Evolutionary conservation across 2,113 vertebrate genomes (phyloP).

Genomic region (Siniperca knerii): DNA sequence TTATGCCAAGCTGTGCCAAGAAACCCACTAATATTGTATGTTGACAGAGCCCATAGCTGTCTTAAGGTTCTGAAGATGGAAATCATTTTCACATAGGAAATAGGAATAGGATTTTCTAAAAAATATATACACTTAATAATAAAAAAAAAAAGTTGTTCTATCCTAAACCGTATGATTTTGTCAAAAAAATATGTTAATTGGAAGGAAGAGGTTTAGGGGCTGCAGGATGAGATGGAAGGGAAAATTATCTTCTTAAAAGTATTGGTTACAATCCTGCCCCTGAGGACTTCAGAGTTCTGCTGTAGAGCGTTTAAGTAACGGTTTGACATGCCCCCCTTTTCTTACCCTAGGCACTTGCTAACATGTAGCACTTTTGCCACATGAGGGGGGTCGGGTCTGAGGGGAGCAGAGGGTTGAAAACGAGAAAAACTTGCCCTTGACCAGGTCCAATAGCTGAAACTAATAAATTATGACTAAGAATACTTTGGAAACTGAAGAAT

Average conservation of each 20-base stretch:
- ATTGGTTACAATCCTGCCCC: not conserved
- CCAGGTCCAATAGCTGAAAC: not conserved
- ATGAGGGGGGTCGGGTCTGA: not conserved
- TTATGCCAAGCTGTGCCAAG: not conserved
- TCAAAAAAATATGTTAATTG: not conserved
- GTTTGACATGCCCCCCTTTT: not conserved
- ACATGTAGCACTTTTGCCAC: not conserved
- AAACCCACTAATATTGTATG: not conserved
- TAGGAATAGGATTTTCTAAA: not conserved
- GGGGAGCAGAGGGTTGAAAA: not conserved
- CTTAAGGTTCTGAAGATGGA: not conserved
- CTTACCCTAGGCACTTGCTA: not conserved
- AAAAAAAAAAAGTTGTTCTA: not conserved
- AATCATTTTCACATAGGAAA: not conserved
- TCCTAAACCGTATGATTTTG: not conserved
- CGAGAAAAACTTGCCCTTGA: not conserved
- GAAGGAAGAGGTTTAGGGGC: not conserved
- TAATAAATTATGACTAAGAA: not conserved
- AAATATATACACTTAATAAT: not conserved
- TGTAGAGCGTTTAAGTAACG: not conserved
- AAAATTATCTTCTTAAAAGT: conserved; percentile 41
- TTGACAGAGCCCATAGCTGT: not conserved
- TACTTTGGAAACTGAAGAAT: not conserved
- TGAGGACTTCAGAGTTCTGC: conserved; percentile 1
- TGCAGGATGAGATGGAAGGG: conserved; percentile 5